Conservation (phyloP, 2,113 vertebrate genomes). For the Thermophis baileyi region DNA sequence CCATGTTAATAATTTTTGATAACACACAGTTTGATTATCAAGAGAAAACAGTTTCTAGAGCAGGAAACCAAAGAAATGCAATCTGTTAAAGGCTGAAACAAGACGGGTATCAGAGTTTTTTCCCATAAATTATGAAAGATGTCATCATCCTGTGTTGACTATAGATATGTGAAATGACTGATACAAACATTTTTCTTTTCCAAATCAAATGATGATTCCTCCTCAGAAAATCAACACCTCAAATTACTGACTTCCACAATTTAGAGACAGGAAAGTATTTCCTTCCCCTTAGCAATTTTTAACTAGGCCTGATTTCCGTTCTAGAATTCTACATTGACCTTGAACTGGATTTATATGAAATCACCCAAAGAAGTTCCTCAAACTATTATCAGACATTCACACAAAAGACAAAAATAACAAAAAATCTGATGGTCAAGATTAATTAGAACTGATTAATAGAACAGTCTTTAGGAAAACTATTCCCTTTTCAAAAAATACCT, state of each 20-base stretch:
- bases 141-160: neutral
- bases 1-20: neutral
- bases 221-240: conserved; percentile 8
- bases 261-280: conserved; percentile 23
- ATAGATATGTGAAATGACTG: neutral
- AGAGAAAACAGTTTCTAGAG: fast-evolving
- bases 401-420: too few species aligned
- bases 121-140: fast-evolving
- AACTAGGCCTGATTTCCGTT: neutral
- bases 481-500: too few species aligned
- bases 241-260: conserved; percentile 27
- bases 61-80: neutral
- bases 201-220: conserved; percentile 19
- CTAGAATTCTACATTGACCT: conserved; percentile 22
- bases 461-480: too few species aligned
- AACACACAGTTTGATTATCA: neutral
- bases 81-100: fast-evolving
- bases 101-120: fast-evolving
- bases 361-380: neutral
- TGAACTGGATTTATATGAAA: neutral
- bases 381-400: neutral
- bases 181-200: conserved; percentile 18
- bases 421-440: too few species aligned
- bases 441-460: too few species aligned
- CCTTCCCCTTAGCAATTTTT: neutral